Conservation (phyloP, 2,888 invertebrate genomes). For the Lasioglossum leucozonium region DNA sequence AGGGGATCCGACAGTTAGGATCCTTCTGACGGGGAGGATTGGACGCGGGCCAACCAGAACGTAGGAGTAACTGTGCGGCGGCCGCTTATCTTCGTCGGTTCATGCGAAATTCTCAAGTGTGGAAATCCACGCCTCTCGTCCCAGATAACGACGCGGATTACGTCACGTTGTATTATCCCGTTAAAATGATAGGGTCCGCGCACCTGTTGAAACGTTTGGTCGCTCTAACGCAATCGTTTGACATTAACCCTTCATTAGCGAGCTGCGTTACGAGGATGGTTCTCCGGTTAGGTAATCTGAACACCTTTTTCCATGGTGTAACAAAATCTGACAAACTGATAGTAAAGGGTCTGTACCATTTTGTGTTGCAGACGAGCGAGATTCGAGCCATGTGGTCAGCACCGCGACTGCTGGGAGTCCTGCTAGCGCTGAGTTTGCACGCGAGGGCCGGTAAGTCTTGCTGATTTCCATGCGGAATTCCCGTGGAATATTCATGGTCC, state of each 20-base stretch:
- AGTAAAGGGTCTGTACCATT: not conserved
- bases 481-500: not conserved
- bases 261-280: not conserved
- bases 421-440: slow-evolving; percentile 55
- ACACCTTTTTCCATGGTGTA: too few species aligned
- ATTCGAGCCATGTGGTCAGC: slow-evolving; percentile 65
- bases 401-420: slow-evolving; percentile 53
- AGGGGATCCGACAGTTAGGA: slow-evolving; percentile 62
- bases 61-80: slow-evolving; percentile 60
- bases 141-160: slow-evolving; percentile 52
- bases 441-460: slow-evolving; percentile 64
- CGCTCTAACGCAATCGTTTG: not conserved
- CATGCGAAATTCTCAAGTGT: slow-evolving; percentile 53
- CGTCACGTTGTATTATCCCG: slow-evolving; percentile 55
- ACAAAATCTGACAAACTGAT: too few species aligned
- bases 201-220: not conserved
- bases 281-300: not conserved
- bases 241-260: not conserved
- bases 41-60: slow-evolving; percentile 66
- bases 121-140: slow-evolving; percentile 58
- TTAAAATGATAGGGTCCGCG: slow-evolving; percentile 33
- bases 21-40: slow-evolving; percentile 55
- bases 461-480: not conserved
- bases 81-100: slow-evolving; percentile 51
- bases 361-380: slow-evolving; percentile 60